A percentile compares a stretch with the other conserved stretches of the same genome.
phyloP scores from a whole-genome alignment of 2,113 vertebrate genomes.

The Diadophis punctatus region DNA sequence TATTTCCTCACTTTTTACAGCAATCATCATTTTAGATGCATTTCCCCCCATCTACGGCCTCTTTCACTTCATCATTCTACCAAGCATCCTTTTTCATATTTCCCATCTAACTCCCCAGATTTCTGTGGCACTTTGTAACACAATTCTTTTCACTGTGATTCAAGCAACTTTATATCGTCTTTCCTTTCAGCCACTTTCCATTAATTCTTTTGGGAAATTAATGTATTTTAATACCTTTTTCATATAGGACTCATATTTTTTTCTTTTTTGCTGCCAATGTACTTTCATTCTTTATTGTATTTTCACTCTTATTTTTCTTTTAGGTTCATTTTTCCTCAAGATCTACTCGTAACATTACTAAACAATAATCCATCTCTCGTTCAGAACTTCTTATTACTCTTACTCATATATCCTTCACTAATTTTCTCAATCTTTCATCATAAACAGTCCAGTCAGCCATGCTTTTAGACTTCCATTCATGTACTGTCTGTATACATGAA shows the following conservation, averaged over 20 bases:
- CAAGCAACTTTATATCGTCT: background rate
- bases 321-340: background rate
- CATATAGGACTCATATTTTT: background rate
- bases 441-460: background rate
- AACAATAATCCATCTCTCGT: background rate
- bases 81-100: background rate
- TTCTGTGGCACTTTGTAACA: background rate
- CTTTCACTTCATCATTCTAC: background rate
- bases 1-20: background rate
- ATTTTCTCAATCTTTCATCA: background rate
- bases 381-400: background rate
- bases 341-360: background rate
- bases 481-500: background rate
- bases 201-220: background rate
- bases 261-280: background rate
- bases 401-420: background rate
- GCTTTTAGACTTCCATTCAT: background rate
- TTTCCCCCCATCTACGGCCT: background rate
- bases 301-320: background rate
- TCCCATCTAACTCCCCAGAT: background rate
- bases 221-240: background rate
- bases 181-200: background rate
- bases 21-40: background rate
- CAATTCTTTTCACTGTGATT: background rate
- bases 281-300: background rate